phyloP scores from a whole-genome alignment of 35 echinoderm and acorn worm species.

The Apostichopus californicus region DNA sequence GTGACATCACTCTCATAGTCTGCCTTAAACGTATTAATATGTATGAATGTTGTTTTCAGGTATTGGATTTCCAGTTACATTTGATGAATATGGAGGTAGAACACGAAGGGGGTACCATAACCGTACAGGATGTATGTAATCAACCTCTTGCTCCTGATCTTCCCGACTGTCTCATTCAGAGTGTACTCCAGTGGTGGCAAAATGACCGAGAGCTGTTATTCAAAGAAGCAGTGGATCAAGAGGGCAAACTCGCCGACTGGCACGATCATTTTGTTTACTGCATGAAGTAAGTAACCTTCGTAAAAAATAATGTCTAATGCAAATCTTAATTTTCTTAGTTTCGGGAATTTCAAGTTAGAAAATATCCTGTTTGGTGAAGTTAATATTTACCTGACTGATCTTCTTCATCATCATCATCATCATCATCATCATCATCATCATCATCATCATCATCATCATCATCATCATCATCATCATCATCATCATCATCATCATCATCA shows the following conservation, averaged over 20 bases:
- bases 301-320: neutral
- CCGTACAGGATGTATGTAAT: slow-evolving; percentile 81
- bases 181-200: slow-evolving; percentile 89
- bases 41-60: slow-evolving; percentile 4
- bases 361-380: no score
- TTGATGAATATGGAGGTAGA: slow-evolving; percentile 24
- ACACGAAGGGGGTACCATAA: slow-evolving; percentile 39
- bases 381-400: no score
- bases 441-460: no score
- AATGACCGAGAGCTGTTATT: slow-evolving; percentile 78
- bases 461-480: no score
- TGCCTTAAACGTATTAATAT: no score
- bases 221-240: slow-evolving; percentile 11
- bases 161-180: slow-evolving; percentile 79
- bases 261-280: slow-evolving; percentile 92
- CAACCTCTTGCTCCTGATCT: slow-evolving; percentile 78
- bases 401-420: no score
- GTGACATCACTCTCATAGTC: no score
- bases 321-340: no score
- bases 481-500: no score
- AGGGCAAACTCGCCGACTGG: slow-evolving; percentile 67
- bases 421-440: no score
- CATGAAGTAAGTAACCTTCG: slow-evolving; percentile 26
- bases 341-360: no score
- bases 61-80: slow-evolving; percentile 52